phyloP scores from a whole-genome alignment of 1,140 invertebrate genomes.

The Papilio machaon region DNA sequence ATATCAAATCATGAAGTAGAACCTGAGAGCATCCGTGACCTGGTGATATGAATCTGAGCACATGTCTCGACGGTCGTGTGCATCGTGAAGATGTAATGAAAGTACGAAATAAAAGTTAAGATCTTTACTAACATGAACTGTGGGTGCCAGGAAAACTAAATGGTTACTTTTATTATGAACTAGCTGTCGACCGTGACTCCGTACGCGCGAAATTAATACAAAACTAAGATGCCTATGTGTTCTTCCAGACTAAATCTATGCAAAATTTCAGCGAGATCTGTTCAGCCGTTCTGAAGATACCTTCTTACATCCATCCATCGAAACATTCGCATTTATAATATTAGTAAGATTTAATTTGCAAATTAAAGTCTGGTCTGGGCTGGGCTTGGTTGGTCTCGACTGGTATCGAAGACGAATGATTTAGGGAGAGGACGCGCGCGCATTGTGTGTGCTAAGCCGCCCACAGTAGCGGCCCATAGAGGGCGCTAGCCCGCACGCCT shows the following conservation, averaged over 20 bases:
- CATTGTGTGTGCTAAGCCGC: constrained; percentile 43
- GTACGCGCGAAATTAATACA: too few relatives aligned
- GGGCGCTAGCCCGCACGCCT: constrained; percentile 65
- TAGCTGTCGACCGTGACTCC: too few relatives aligned
- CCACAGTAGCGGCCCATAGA: constrained; percentile 65
- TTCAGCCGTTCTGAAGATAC: too few relatives aligned
- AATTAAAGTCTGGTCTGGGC: neutral
- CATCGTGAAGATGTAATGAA: neutral
- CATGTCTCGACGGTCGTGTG: neutral
- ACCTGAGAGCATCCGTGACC: constrained; percentile 22
- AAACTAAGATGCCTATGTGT: too few relatives aligned
- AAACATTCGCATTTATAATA: too few relatives aligned
- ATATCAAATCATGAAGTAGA: constrained; percentile 1
- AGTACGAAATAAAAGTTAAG: neutral
- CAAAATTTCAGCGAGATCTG: too few relatives aligned
- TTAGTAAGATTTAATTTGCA: too few relatives aligned
- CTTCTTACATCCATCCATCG: too few relatives aligned
- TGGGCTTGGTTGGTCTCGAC: neutral
- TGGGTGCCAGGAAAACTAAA: neutral
- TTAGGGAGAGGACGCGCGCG: constrained; percentile 27
- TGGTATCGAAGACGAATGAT: constrained; percentile 35
- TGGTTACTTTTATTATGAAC: too few relatives aligned
- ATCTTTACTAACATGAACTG: neutral
- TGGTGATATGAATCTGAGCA: neutral
- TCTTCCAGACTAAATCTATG: too few relatives aligned